phyloP scores from a whole-genome alignment of 2,797 vertebrate genomes.

The Pseudochromis fuscus region DNA sequence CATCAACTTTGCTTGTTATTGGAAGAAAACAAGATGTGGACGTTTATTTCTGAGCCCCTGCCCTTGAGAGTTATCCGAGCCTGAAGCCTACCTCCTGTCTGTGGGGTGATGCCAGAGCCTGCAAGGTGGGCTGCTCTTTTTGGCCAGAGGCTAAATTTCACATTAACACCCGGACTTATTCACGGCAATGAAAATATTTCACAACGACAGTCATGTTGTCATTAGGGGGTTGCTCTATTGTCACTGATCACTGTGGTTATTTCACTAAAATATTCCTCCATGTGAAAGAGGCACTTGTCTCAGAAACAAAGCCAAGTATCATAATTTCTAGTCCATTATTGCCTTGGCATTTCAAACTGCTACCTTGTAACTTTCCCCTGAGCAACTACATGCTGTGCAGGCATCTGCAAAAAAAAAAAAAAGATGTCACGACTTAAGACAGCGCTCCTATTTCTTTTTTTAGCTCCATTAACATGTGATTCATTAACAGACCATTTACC shows the following conservation, averaged over 20 bases:
- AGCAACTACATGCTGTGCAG: constrained; percentile 47
- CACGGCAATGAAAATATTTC: constrained; percentile 55
- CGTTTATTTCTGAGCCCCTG: constrained; percentile 27
- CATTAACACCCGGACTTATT: constrained; percentile 57
- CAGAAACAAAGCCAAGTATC: constrained; percentile 24
- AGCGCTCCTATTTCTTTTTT: constrained; percentile 28
- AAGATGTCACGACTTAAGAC: constrained; percentile 47
- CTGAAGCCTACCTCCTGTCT: constrained; percentile 50
- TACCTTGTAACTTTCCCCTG: constrained; percentile 49
- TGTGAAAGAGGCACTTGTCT: constrained; percentile 48
- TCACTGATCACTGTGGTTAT: constrained; percentile 29
- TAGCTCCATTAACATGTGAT: constrained; percentile 63
- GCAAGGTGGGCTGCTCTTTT: constrained; percentile 45
- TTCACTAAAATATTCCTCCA: constrained; percentile 32
- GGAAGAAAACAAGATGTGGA: constrained; percentile 17
- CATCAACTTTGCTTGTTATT: constrained; percentile 43
- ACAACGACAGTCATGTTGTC: constrained; percentile 45
- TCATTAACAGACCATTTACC: constrained; percentile 64
- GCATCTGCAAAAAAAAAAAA: constrained; percentile 38
- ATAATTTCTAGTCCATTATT: constrained; percentile 57
- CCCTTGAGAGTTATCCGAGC: constrained; percentile 53
- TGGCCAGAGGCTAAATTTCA: constrained; percentile 60
- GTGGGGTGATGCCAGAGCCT: constrained; percentile 37
- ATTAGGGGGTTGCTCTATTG: constrained; percentile 17
- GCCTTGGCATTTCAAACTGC: constrained; percentile 54